Evolutionary conservation across 2,797 vertebrate species (phyloP), one percentile per base, ranked within the genome.

Genomic region (Cyprinella venusta): DNA sequence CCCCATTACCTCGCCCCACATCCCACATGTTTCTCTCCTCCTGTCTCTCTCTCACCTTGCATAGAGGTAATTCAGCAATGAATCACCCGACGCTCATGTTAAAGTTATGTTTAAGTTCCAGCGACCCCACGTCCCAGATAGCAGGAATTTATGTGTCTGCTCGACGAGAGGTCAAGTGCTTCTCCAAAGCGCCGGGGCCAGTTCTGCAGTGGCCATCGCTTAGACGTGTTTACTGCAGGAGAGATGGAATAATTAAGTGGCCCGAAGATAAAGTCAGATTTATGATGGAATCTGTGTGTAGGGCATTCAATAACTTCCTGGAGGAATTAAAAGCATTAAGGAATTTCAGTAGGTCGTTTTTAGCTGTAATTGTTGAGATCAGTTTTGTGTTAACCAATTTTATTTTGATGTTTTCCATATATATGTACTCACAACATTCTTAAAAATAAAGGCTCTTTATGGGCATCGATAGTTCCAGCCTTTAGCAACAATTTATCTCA

Each of bases 1-100:
- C 89, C 89, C 89, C 90, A 89, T 93, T 90, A 90, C 90, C 87
- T 76, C 80, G 81, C 87, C 71, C 40, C 42, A 52, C 56, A 42
- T 68, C 48, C 18, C 76, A 36, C 75, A 83, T 74, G 65, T 69
- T 36, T 78, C 52, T 67, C 56, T 81, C 26, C 36, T 33, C 84
- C 63, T 69, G 59, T 63, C 65, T 45, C 70, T 70, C 82, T 70
- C 48, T 61, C 45, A 45, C 71, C 77, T 50, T 30, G 18, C 48
- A 69, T 1, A 42, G 50, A 81, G 83, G 52, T 42, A 74, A n/a
- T 79, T 67, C 63, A 59, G 83, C 72, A 64, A 77, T 81, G 13
- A 77, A 77, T 81, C 79, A 69, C 38, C 40, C 19, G 59, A 48
- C 10, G 45, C n/a, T 24, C 64, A 65, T 61, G 12, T 74, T 79